Percentiles rank a stretch among this genome's conserved stretches.
These are phyloP conservation scores for Camelus bactrianus DNA, from an alignment of 2,113 vertebrate genomes.

Conservation along the genomic window DNA sequence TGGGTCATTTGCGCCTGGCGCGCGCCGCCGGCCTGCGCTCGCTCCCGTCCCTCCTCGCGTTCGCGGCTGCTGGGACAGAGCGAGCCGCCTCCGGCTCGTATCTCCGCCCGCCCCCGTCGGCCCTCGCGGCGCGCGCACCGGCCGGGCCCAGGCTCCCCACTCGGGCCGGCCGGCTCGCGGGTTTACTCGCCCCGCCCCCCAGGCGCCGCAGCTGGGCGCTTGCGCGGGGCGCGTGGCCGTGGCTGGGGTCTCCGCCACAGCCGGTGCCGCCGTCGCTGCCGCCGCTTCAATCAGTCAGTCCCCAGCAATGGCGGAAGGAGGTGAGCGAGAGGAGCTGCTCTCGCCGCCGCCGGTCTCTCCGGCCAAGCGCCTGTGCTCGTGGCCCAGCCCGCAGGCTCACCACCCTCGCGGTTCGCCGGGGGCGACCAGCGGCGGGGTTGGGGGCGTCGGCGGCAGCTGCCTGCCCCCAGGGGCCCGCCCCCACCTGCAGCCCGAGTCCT, in stretches of 20 bases:
- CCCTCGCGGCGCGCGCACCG: constrained; percentile 44
- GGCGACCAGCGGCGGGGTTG: constrained; percentile 80
- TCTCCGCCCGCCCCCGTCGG: constrained; percentile 26
- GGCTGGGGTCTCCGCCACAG: constrained; percentile 83
- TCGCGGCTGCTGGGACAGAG: constrained; percentile 57
- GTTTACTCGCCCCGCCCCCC: constrained; percentile 62
- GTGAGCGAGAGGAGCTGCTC: constrained; percentile 91
- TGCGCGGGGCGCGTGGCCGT: constrained; percentile 82
- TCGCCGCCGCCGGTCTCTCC: constrained; percentile 87
- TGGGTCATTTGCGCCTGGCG: constrained; percentile 53
- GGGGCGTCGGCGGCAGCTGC: constrained; percentile 83
- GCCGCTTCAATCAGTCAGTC: constrained; percentile 85
- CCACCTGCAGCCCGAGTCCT: constrained; percentile 93
- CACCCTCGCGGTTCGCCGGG: constrained; percentile 55
- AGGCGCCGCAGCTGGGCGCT: constrained; percentile 77
- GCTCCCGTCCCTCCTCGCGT: constrained; percentile 26
- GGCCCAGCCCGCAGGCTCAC: constrained; percentile 84
- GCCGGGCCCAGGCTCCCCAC: constrained; percentile 63
- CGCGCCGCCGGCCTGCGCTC: constrained; percentile 67
- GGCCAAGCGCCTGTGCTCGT: constrained; percentile 94
- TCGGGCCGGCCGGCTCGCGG: constrained; percentile 68
- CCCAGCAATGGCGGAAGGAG: constrained; percentile 98
- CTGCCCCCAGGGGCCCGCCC: constrained; percentile 87
- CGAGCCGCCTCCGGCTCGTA: constrained; percentile 65
- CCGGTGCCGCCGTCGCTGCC: constrained; percentile 53